phyloP scores from a whole-genome alignment of 2,888 invertebrate genomes.

The Acrobasis repandana region DNA sequence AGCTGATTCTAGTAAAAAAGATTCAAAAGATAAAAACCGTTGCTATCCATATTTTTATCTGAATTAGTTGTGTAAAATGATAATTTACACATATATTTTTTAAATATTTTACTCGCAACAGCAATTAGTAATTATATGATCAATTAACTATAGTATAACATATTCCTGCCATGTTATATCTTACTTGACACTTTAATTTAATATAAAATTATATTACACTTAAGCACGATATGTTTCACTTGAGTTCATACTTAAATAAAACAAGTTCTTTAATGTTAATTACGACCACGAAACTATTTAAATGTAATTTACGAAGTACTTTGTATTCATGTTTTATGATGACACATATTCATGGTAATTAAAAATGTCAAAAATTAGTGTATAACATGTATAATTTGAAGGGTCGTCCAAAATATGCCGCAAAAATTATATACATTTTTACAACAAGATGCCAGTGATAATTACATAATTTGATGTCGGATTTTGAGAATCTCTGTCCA shows the following conservation, averaged over 20 bases:
- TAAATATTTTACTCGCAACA: no score
- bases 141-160: neutral
- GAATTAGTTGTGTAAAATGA: no score
- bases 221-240: neutral
- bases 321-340: conserved; percentile 4
- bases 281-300: neutral
- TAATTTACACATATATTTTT: no score
- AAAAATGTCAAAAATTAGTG: conserved; percentile 7
- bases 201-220: conserved; percentile 4
- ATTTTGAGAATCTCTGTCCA: conserved; percentile 14
- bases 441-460: conserved; percentile 14
- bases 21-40: no score
- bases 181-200: neutral
- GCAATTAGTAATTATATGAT: no score
- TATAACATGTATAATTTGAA: conserved; percentile 11
- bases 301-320: conserved; percentile 4
- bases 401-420: conserved; percentile 4
- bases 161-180: neutral
- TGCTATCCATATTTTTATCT: no score
- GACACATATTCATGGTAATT: conserved; percentile 8
- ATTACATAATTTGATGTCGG: conserved; percentile 17
- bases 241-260: neutral
- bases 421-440: conserved; percentile 12
- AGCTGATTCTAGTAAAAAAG: no score
- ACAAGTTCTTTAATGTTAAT: conserved; percentile 8